Evolutionary conservation across 2,888 invertebrate genomes (phyloP).

Genomic region (Punctoribates punctum): DNA sequence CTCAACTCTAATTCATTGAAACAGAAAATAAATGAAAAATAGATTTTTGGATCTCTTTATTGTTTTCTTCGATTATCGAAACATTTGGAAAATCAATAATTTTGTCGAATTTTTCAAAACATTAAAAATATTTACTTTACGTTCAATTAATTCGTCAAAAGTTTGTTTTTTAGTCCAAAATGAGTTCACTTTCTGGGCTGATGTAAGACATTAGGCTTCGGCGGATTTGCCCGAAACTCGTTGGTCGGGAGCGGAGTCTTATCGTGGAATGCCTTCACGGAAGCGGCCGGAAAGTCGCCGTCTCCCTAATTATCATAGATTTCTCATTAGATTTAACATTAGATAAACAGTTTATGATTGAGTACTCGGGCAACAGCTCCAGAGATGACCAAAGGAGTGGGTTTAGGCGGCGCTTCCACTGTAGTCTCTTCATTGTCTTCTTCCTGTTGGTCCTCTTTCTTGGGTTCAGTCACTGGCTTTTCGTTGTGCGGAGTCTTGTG

Average conservation of each 20-base stretch:
- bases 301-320: conserved; percentile 59
- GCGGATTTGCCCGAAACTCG: conserved; percentile 60
- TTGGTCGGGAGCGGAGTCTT: conserved; percentile 67
- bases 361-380: conserved; percentile 68
- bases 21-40: too few species aligned
- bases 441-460: conserved; percentile 51
- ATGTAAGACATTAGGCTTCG: conserved; percentile 67
- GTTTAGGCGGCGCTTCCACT: conserved; percentile 62
- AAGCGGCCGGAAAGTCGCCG: conserved; percentile 81
- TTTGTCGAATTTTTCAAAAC: too few species aligned
- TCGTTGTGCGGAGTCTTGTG: conserved; percentile 63
- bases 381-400: conserved; percentile 62
- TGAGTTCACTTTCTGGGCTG: conserved; percentile 75
- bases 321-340: conserved; percentile 8
- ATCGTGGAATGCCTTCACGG: conserved; percentile 76
- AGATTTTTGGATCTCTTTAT: too few species aligned
- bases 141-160: background rate
- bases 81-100: background rate
- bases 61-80: conserved; percentile 8
- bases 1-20: too few species aligned
- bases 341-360: background rate
- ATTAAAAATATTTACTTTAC: background rate
- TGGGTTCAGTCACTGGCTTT: conserved; percentile 50
- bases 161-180: background rate
- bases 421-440: conserved; percentile 46